Evolutionary conservation across 2,888 invertebrate species (phyloP).

Genomic region (Cylindroiulus punctatus): DNA sequence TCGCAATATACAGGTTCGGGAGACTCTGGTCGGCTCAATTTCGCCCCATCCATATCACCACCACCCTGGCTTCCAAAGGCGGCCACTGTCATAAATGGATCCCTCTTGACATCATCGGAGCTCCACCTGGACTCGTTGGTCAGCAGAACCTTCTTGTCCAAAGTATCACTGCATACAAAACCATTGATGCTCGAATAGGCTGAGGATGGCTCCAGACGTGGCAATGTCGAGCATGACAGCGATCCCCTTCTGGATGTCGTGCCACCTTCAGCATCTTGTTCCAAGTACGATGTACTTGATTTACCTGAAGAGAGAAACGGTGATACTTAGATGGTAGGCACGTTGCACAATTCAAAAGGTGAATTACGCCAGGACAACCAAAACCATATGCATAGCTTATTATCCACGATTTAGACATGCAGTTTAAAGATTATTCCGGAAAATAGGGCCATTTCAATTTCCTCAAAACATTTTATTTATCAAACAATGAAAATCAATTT

Average conservation of each 20-base stretch:
- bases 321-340: neutral
- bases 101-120: neutral
- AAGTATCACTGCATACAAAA: conserved; percentile 54
- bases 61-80: neutral
- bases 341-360: neutral
- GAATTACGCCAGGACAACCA: no score
- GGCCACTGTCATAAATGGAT: neutral
- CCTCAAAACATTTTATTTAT: no score
- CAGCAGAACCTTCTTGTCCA: conserved; percentile 53
- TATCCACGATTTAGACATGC: no score
- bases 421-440: no score
- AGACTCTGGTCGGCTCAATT: neutral
- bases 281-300: conserved; percentile 19
- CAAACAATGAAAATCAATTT: no score
- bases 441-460: no score
- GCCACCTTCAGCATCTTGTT: neutral
- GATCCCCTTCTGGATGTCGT: conserved; percentile 21
- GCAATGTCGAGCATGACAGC: conserved; percentile 48
- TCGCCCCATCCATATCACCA: neutral
- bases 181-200: conserved; percentile 52
- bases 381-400: no score
- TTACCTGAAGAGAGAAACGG: neutral
- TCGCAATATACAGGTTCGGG: conserved; percentile 55
- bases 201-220: conserved; percentile 45
- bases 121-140: conserved; percentile 46